phyloP scores from a whole-genome alignment of 2,888 invertebrate genomes.

The Tineola bisselliella region DNA sequence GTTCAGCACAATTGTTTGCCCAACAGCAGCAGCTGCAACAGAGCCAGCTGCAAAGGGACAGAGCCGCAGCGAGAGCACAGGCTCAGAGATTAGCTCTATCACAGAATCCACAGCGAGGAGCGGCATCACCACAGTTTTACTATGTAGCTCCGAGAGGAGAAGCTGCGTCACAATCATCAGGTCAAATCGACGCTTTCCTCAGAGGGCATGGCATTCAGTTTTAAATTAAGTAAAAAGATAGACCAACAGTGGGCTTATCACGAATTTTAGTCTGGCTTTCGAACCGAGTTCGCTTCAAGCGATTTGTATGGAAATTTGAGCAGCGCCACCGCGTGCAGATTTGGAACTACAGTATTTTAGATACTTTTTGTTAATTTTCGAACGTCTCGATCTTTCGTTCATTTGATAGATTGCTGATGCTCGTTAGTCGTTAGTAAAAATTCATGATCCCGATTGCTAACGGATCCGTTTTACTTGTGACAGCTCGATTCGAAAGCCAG shows the following conservation, averaged over 20 bases:
- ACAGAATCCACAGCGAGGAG: constrained; percentile 36
- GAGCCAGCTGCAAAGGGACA: constrained; percentile 70
- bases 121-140: constrained; percentile 63
- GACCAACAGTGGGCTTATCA: neutral
- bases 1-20: constrained; percentile 72
- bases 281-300: too few relatives aligned
- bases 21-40: constrained; percentile 76
- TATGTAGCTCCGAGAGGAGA: constrained; percentile 68
- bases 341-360: too few relatives aligned
- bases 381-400: too few relatives aligned
- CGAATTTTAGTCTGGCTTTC: too few relatives aligned
- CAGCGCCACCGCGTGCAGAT: too few relatives aligned
- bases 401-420: too few relatives aligned
- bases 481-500: too few relatives aligned
- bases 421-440: too few relatives aligned
- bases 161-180: constrained; percentile 53
- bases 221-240: constrained; percentile 32
- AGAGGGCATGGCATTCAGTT: constrained; percentile 76
- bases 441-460: too few relatives aligned
- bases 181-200: constrained; percentile 84
- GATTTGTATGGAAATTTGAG: too few relatives aligned
- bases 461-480: too few relatives aligned
- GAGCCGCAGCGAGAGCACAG: constrained; percentile 63
- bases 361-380: too few relatives aligned
- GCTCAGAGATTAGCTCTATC: constrained; percentile 43